Percentiles rank a stretch among this genome's conserved stretches.
phyloP scores from a whole-genome alignment of 2,797 vertebrate genomes.

The Coregonus suidteri region DNA sequence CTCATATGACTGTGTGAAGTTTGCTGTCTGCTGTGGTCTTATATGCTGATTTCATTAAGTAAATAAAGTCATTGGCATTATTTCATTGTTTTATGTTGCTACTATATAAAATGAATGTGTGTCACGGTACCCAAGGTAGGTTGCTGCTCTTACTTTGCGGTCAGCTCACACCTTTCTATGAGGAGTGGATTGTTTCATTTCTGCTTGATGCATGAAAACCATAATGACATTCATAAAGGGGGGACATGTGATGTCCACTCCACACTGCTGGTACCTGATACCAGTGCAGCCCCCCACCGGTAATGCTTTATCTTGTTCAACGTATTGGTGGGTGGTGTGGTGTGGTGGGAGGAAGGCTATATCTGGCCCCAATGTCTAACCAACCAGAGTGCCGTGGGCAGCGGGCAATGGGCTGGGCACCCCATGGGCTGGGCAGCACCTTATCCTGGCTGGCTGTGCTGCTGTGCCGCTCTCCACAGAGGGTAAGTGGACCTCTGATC shows the following conservation, averaged over 20 bases:
- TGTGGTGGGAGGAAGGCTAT: neutral
- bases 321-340: conserved; percentile 27
- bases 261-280: conserved; percentile 30
- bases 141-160: conserved; percentile 60
- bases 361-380: neutral
- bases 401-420: conserved; percentile 40
- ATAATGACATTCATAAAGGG: conserved; percentile 51
- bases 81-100: conserved; percentile 35
- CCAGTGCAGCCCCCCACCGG: conserved; percentile 47
- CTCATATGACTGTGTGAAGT: neutral
- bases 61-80: conserved; percentile 54
- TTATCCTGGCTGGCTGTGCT: conserved; percentile 56
- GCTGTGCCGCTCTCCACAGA: conserved; percentile 65
- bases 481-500: conserved; percentile 79
- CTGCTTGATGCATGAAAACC: conserved; percentile 69
- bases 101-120: conserved; percentile 39
- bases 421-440: neutral
- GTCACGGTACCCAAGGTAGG: conserved; percentile 74
- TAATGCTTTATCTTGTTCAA: conserved; percentile 53
- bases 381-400: neutral
- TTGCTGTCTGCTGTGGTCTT: conserved; percentile 48
- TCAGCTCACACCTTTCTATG: conserved; percentile 47
- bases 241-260: conserved; percentile 22
- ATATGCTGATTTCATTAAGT: conserved; percentile 50
- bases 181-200: conserved; percentile 49